Evolutionary conservation across 2,113 vertebrate species (phyloP).

Genomic region (Pseudorasbora parva): DNA sequence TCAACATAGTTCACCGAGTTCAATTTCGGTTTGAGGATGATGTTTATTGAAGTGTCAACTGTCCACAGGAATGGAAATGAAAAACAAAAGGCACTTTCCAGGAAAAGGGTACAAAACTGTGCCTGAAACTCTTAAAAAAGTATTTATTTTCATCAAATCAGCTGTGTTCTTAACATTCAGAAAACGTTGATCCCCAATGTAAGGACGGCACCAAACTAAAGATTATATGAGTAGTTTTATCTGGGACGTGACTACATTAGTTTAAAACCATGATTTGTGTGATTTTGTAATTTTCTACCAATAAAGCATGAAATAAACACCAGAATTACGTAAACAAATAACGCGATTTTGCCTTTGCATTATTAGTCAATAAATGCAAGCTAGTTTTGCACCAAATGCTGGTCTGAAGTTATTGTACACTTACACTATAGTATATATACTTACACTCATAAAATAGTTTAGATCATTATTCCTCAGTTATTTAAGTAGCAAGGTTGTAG

Average conservation of each 20-base stretch:
- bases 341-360: no score
- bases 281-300: no score
- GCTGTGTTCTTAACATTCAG: neutral
- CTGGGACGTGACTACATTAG: neutral
- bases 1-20: conserved; percentile 40
- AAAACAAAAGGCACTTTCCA: conserved; percentile 37
- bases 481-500: no score
- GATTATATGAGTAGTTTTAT: neutral
- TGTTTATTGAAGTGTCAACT: conserved; percentile 47
- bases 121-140: neutral
- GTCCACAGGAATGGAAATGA: conserved; percentile 38
- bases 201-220: neutral
- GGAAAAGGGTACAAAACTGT: neutral
- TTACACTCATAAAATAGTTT: neutral
- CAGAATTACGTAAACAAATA: no score
- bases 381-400: neutral
- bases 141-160: neutral
- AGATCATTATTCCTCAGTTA: no score
- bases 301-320: no score
- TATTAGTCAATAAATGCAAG: neutral
- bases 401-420: neutral
- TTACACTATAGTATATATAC: neutral
- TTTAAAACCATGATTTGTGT: no score
- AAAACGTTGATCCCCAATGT: neutral
- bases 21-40: conserved; percentile 14